Conservation (phyloP, 2,113 vertebrate genomes). For the Octodon degus region DNA sequence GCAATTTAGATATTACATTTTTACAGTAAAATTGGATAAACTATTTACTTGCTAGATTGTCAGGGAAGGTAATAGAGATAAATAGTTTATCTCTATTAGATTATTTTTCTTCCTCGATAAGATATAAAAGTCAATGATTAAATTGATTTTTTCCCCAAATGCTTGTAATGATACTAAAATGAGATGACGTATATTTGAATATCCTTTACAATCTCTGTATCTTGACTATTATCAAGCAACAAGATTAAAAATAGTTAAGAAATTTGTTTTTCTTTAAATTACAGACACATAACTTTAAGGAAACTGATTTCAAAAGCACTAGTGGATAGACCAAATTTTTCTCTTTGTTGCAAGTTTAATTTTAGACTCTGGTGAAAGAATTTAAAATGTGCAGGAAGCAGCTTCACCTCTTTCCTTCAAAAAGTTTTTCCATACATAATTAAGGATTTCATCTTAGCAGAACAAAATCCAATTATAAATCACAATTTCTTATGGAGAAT, state of each 20-base stretch:
- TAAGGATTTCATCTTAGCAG: not conserved
- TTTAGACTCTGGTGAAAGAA: not conserved
- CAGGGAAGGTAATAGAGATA: not conserved
- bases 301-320: slow-evolving; percentile 14
- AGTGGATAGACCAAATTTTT: not conserved
- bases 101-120: not conserved
- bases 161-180: not conserved
- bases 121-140: not conserved
- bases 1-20: not conserved
- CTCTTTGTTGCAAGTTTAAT: not conserved
- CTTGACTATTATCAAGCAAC: not conserved
- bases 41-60: not conserved
- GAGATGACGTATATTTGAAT: not conserved
- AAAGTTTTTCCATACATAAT: not conserved
- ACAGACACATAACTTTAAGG: not conserved
- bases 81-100: not conserved
- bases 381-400: not conserved
- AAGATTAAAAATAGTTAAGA: not conserved
- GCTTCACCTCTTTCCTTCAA: not conserved
- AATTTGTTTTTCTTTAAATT: not conserved
- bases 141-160: slow-evolving; percentile 1
- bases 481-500: not conserved
- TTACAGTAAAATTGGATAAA: not conserved
- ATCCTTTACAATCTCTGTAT: not conserved
- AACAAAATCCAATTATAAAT: slow-evolving; percentile 27